Conservation (phyloP, 1,140 invertebrate genomes). For the Drosophila aff. region DNA sequence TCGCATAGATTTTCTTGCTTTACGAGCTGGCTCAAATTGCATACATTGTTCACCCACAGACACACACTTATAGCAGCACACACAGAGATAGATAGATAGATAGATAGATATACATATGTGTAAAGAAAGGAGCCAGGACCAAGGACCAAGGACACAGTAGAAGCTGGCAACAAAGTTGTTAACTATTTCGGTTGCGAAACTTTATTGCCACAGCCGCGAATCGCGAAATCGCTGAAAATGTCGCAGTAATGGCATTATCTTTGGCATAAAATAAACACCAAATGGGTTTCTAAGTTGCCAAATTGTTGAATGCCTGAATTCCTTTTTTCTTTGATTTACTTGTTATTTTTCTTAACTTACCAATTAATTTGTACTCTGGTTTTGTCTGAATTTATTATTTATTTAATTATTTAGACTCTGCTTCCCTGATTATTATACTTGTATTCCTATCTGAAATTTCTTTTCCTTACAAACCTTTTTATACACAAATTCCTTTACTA, state of each 20-base stretch:
- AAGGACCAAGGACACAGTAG: not conserved
- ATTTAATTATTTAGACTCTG: not conserved
- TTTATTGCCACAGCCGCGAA: slow-evolving; percentile 4
- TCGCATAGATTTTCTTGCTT: slow-evolving; percentile 35
- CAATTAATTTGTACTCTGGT: not conserved
- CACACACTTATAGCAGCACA: not conserved
- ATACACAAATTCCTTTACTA: not conserved
- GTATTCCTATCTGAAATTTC: too few relatives aligned
- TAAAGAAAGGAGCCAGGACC: not conserved
- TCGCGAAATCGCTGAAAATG: not conserved
- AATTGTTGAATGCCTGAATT: not conserved
- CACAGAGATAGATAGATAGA: not conserved
- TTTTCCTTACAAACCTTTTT: too few relatives aligned
- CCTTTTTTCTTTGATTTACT: not conserved
- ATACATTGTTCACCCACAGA: slow-evolving; percentile 52
- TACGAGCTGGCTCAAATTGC: slow-evolving; percentile 55
- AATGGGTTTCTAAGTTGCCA: not conserved
- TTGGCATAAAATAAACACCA: not conserved
- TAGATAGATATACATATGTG: not conserved
- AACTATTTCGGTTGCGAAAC: slow-evolving; percentile 2
- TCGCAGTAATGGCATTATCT: not conserved
- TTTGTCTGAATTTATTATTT: not conserved
- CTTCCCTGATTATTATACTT: too few relatives aligned
- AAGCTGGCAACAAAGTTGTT: slow-evolving; percentile 1
- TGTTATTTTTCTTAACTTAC: not conserved